phyloP scores from a whole-genome alignment of 2,113 vertebrate species.

The cattle (Bos taurus) region ARS-UCD2.0 NC_037333.1:67747001-67747500 shows the following conservation, averaged over 20 bases:
- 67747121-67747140: not conserved
- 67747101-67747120: not conserved
- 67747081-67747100: not conserved
- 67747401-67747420: not conserved
- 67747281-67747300: not conserved
- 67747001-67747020: not conserved
- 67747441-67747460: not conserved
- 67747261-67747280: fast-evolving
- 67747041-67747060: not conserved
- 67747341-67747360: not conserved
- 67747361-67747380: not conserved
- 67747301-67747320: not conserved
- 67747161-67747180: not conserved
- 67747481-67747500: not conserved
- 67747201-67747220: not conserved
- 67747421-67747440: not conserved
- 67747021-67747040: not conserved
- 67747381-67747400: not conserved
- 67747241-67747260: not conserved
- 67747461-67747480: not conserved
- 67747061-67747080: not conserved
- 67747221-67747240: not conserved
- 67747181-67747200: not conserved
- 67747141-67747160: not conserved
- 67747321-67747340: not conserved